A percentile compares a stretch with the other conserved stretches of the same genome.
phyloP scores from a whole-genome alignment of 2,888 invertebrate genomes.

The Automeris io region DNA sequence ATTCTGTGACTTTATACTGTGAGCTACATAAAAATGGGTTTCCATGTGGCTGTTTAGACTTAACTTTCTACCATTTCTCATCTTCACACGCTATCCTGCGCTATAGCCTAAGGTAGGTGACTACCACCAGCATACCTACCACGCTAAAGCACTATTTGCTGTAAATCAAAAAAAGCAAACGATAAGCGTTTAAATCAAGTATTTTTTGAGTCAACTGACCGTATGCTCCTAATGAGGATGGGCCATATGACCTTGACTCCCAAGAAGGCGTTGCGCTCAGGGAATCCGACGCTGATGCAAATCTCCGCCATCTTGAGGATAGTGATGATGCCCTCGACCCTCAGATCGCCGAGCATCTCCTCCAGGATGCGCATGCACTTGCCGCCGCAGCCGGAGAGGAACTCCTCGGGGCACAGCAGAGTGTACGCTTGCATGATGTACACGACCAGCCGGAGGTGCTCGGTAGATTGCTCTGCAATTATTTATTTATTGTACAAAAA shows the following conservation, averaged over 20 bases:
- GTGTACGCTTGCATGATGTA: constrained; percentile 90
- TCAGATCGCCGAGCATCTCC: constrained; percentile 86
- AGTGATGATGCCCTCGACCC: constrained; percentile 73
- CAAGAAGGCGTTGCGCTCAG: constrained; percentile 84
- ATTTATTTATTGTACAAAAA: too few relatives aligned
- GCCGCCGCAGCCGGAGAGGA: constrained; percentile 83
- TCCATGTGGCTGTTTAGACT: too few relatives aligned
- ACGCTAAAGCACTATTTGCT: too few relatives aligned
- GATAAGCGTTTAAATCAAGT: too few relatives aligned
- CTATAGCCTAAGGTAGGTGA: too few relatives aligned
- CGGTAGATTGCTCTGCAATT: constrained; percentile 85
- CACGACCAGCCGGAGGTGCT: constrained; percentile 86
- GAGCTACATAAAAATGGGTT: too few relatives aligned
- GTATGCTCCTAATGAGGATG: constrained; percentile 54
- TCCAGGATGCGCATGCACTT: constrained; percentile 83
- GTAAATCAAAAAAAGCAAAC: too few relatives aligned
- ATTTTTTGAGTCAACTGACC: constrained; percentile 39
- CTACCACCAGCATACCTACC: too few relatives aligned
- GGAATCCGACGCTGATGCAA: constrained; percentile 84
- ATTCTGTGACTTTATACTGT: too few relatives aligned
- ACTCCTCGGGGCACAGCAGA: constrained; percentile 86
- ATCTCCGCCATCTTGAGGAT: constrained; percentile 81
- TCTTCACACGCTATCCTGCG: too few relatives aligned
- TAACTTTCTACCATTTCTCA: too few relatives aligned
- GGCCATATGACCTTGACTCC: constrained; percentile 74